Evolutionary conservation across 1,140 invertebrate genomes (phyloP).

Genomic region (Orchestia grillus): DNA sequence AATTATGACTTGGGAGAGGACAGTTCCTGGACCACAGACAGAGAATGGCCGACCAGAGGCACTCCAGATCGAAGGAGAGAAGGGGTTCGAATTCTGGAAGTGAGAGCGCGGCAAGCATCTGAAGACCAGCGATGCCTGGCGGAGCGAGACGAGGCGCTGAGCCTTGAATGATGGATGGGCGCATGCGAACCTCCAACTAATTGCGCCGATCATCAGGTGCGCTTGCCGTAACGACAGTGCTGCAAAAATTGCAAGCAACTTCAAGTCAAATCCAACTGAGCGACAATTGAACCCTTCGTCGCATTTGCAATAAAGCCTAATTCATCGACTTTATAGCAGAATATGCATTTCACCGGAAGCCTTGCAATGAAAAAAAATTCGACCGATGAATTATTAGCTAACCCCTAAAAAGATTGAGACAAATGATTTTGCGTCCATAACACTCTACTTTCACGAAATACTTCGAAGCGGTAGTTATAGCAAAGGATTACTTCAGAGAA

Average conservation of each 20-base stretch:
- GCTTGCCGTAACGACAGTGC: constrained; percentile 17
- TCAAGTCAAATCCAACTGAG: not conserved
- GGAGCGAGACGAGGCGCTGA: not conserved
- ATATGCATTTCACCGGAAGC: not conserved
- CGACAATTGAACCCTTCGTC: not conserved
- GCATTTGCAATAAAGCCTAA: not conserved
- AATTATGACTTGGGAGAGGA: not conserved
- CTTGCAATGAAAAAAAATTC: not conserved
- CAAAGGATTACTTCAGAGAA: not conserved
- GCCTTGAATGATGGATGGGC: constrained; percentile 9
- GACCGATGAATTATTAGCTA: not conserved
- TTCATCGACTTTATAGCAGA: not conserved
- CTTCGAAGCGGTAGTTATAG: not conserved
- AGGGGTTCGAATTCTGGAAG: not conserved
- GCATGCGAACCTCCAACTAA: constrained; percentile 18
- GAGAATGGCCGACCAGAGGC: not conserved
- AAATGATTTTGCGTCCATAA: not conserved
- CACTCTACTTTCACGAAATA: not conserved
- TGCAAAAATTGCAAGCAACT: constrained; percentile 14
- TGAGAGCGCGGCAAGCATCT: not conserved
- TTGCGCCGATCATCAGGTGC: constrained; percentile 34
- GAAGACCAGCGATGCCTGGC: not conserved
- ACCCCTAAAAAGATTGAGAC: not conserved
- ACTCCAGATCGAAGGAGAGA: not conserved
- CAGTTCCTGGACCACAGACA: not conserved